phyloP scores from a whole-genome alignment of 2,888 invertebrate genomes.

The Lasioglossum calceatum region DNA sequence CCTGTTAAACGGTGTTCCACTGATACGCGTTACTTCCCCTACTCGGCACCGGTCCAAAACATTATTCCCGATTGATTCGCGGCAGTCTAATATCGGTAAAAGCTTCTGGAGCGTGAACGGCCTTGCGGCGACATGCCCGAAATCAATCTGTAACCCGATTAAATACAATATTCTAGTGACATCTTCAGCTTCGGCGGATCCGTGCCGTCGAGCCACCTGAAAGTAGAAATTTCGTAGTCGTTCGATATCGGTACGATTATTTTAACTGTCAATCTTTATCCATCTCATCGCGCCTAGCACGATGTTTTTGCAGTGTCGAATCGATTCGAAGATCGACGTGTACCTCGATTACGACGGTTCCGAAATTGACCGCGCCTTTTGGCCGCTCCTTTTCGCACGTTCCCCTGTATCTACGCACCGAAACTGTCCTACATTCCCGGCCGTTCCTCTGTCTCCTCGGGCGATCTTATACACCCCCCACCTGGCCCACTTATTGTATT shows the following conservation, averaged over 20 bases:
- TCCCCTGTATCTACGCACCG: conserved; percentile 66
- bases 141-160: conserved; percentile 23
- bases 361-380: conserved; percentile 79
- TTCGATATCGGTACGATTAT: background rate
- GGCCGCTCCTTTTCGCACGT: conserved; percentile 72
- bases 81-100: conserved; percentile 9
- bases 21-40: conserved; percentile 50
- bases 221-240: background rate
- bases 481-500: conserved; percentile 83
- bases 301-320: background rate
- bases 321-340: background rate
- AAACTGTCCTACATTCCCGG: conserved; percentile 68
- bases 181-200: background rate
- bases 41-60: conserved; percentile 56
- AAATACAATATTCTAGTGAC: background rate
- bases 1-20: conserved; percentile 42
- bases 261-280: background rate
- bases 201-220: background rate
- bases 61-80: conserved; percentile 51
- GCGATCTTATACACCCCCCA: conserved; percentile 79
- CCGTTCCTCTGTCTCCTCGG: conserved; percentile 69
- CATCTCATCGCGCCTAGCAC: background rate
- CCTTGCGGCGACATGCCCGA: background rate
- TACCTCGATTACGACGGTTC: conserved; percentile 41
- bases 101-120: conserved; percentile 5